Base-by-base conservation (phyloP, 2,888 invertebrate species). In the Aspidapion aeneum region DNA sequence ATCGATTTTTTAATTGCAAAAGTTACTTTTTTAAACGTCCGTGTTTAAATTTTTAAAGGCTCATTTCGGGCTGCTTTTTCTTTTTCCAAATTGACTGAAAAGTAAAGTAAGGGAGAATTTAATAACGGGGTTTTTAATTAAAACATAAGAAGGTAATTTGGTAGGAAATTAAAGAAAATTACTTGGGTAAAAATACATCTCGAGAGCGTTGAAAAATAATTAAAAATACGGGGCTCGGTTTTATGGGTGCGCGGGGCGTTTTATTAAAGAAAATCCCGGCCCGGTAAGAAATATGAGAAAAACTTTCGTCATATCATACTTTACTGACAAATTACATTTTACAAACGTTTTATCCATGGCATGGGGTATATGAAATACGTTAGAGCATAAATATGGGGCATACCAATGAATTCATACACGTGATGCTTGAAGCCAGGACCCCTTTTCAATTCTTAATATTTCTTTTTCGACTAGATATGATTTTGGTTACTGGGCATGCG, bases 171-270 rank as follows among this genome's bases (percentile, higher is more conserved):
- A 66, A 66, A 66, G 66, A 66, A 66, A 66, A 66, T 66, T 66
- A 66, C 66, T 66, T 63, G 57, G 59, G 50, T 57, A 65, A 65
- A 66, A 63, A 66, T 66, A 66, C 63, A 66, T 63, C 66, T 63
- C 61, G 62, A 65, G 57, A 58, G 65, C 55, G 66, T 66, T 63
- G 64, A 71, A 72, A 74, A 71, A 74, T 74, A 75, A 75, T 75
- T 75, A 75, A 75, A 75, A 75, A 74, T 74, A 74, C 74, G 73
- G 74, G 35, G 70, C 72, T 69, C 73, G 75, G 73, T 75, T 75
- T 75, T 75, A 75, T 74, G 74, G 73, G 72, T 57, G 70, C 67
- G 12, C 5, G n/a, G n/a, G n/a, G n/a, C 5, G 35, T 35, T 35
- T 35, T 35, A 35, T 35, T 35, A 35, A 35, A 35, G 35, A 3